Evolutionary conservation across 92 coral and sea anemone genomes (phyloP), one percentile per base, ranked within the genome.

Genomic region (Zoanthus gigantus): DNA sequence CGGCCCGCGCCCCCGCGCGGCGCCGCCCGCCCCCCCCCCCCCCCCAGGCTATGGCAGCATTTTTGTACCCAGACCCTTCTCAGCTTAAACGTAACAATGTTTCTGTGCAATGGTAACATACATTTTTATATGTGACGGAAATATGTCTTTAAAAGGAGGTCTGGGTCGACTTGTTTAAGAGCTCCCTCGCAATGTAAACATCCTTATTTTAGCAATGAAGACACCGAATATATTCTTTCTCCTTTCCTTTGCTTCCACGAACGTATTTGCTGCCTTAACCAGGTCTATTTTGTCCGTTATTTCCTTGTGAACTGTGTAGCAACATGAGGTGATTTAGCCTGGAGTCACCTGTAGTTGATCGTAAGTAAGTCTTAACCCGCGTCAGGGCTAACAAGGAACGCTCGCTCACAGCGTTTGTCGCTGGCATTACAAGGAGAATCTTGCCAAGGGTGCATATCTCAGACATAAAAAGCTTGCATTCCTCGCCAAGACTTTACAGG

Each of bases 391-490:
- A 85, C 53, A 85, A 85, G 66, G 88, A 85, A 54, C 88, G 76
- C 54, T 85, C 88, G 72, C 88, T 72, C 23, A 74, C 88, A 44
- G 88, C 88, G 72, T 85, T 85, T 73, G 88, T 85, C 28, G 88
- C 88, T 31, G 88, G 88, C 77, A 84, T 66, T 15, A 73, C 77
- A 56, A 73, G 17, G 56, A 73, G 54, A 45, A 73, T 44, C 17
- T 73, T 73, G 77, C 77, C 77, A 73, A 73, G 77, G 29, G 77
- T 73, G 45, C 29, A 73, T 45, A 73, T 15, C 56, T 73, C 77
- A 73, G 56, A 44, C 54, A 73, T 15, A 15, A 73, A 30, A 53
- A 44, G 77, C 45, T 73, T 73, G 17, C 77, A 56, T 15, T 44
- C 77, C 77, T 73, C 77, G 54, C 77, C 77, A 73, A 73, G 77